Evolutionary conservation across 2,113 vertebrate species (phyloP).

Genomic region (Phyllostomus hastatus): DNA sequence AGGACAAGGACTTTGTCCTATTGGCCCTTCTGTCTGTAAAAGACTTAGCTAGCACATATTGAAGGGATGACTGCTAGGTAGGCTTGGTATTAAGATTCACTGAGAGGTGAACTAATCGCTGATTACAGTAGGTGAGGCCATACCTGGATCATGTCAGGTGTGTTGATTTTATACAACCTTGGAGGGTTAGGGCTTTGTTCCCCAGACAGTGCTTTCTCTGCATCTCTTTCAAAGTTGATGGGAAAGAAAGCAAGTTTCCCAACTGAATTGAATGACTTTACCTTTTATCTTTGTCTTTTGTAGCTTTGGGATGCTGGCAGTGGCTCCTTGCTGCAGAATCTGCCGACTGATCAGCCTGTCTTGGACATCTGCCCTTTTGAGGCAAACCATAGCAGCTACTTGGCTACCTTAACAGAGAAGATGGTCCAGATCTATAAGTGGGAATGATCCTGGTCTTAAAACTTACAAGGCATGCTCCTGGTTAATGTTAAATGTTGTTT

Average conservation of each 20-base stretch:
- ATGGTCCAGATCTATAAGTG: slow-evolving; percentile 93
- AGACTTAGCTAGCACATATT: not conserved
- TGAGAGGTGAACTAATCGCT: not conserved
- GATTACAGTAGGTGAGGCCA: not conserved
- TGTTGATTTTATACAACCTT: not conserved
- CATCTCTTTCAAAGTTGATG: not conserved
- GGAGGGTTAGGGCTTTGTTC: not conserved
- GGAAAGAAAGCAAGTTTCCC: not conserved
- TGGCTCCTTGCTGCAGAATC: slow-evolving; percentile 90
- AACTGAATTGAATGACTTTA: not conserved
- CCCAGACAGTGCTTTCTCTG: not conserved
- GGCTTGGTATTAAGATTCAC: not conserved
- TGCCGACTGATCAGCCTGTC: slow-evolving; percentile 90
- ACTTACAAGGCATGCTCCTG: not conserved
- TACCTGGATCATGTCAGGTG: too few species aligned
- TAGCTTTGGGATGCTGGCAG: slow-evolving; percentile 94
- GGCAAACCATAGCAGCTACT: slow-evolving; percentile 86
- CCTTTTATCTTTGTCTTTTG: slow-evolving; percentile 41
- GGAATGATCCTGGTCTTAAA: slow-evolving; percentile 81
- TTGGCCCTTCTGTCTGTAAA: not conserved
- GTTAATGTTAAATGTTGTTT: not conserved
- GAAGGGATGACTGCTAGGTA: not conserved
- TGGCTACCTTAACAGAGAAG: slow-evolving; percentile 95
- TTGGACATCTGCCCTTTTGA: slow-evolving; percentile 92
- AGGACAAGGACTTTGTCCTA: not conserved